These are phyloP conservation scores for Oscheius sp. DNA, from an alignment of 2,888 invertebrate species.

Conservation along the genomic window DNA sequence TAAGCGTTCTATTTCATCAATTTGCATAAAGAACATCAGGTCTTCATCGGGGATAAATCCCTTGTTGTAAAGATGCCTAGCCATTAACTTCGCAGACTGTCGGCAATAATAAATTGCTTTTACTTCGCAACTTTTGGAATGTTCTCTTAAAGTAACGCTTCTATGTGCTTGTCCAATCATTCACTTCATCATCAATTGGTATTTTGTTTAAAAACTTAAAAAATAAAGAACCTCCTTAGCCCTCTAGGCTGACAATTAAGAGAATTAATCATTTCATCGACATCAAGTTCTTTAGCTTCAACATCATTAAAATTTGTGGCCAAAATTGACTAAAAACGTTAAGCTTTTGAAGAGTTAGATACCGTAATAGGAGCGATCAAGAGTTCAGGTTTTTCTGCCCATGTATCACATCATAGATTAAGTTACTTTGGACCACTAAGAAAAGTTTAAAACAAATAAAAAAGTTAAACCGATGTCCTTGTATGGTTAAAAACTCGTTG, in stretches of 20 bases:
- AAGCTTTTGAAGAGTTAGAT: neutral
- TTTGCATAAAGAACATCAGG: constrained; percentile 71
- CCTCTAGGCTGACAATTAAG: constrained; percentile 50
- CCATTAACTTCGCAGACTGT: constrained; percentile 40
- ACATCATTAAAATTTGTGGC: neutral
- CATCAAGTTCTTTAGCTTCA: neutral
- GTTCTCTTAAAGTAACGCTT: constrained; percentile 72
- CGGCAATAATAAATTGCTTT: constrained; percentile 32
- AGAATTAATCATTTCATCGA: constrained; percentile 46
- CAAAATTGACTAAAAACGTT: constrained; percentile 11
- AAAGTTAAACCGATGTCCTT: constrained; percentile 77
- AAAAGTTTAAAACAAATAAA: neutral
- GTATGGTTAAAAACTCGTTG: constrained; percentile 76
- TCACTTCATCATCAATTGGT: constrained; percentile 61
- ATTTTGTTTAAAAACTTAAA: neutral
- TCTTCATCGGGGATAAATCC: constrained; percentile 71
- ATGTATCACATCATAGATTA: constrained; percentile 78
- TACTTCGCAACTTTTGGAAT: constrained; percentile 55
- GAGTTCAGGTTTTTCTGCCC: constrained; percentile 77
- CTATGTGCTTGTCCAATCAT: constrained; percentile 70
- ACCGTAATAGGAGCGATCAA: constrained; percentile 78
- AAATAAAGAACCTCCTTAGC: constrained; percentile 35
- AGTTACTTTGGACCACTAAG: constrained; percentile 75
- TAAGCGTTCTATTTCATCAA: constrained; percentile 70
- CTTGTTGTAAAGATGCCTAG: constrained; percentile 47